phyloP scores from a whole-genome alignment of 2,888 invertebrate species.

The Sinopyrophorus schimmeli region DNA sequence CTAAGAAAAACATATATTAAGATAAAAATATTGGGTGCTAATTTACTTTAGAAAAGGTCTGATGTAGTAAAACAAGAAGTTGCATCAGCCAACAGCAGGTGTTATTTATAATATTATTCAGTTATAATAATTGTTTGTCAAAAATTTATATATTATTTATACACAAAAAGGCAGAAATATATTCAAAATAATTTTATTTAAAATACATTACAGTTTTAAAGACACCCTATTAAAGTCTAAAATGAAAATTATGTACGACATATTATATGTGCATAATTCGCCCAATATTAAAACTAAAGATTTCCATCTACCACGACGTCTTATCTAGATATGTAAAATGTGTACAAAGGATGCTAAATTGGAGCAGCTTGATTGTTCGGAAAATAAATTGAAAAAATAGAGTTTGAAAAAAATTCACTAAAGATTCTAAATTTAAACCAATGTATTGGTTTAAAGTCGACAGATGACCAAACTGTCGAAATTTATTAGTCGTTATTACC shows the following conservation, averaged over 20 bases:
- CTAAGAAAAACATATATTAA: too few species aligned
- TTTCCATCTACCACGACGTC: constrained; percentile 8
- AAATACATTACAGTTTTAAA: constrained; percentile 1
- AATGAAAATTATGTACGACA: not conserved
- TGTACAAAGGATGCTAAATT: not conserved
- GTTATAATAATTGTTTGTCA: not conserved
- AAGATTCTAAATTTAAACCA: constrained; percentile 28
- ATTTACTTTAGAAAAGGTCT: too few species aligned
- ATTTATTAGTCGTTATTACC: constrained; percentile 32
- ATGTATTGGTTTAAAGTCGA: constrained; percentile 33
- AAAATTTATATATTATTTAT: not conserved
- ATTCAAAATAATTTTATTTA: too few species aligned
- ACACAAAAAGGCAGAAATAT: too few species aligned
- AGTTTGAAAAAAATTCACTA: constrained; percentile 23
- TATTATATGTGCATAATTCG: too few species aligned
- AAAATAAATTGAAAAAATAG: constrained; percentile 10
- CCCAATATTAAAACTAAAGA: constrained; percentile 3
- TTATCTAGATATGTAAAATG: constrained; percentile 15
- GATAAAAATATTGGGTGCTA: too few species aligned
- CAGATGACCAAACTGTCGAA: constrained; percentile 46
- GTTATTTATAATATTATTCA: constrained; percentile 10
- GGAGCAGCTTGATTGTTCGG: constrained; percentile 22
- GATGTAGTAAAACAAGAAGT: constrained; percentile 35
- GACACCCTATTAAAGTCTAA: not conserved
- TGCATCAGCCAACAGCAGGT: constrained; percentile 34